Base-by-base conservation (phyloP, 35 echinoderm and acorn worm genomes). In the Apostichopus californicus region DNA sequence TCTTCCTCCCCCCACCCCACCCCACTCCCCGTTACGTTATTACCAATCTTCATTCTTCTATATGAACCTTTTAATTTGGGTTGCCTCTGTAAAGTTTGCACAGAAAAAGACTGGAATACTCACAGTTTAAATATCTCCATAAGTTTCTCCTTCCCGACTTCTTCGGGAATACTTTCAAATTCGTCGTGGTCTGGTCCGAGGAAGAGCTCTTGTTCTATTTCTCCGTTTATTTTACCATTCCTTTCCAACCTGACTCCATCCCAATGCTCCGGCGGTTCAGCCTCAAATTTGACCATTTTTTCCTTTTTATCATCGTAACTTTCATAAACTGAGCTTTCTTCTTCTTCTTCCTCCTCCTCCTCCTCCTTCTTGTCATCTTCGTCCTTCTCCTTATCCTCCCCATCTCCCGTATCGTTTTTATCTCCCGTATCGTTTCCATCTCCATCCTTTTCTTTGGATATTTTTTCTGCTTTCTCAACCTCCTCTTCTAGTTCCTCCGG, bases 141-240 rank as follows among this genome's bases (percentile, higher is more conserved):
- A 21, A 99, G 87, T 90, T 91, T 93, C 66, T 93, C 58, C n/a
- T 90, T 93, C 8, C 95, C 97, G 17, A 94, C 95, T 64, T 95
- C 92, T 70, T 96, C 95, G 18, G 87, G 91, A n/a, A 96, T 90
- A 77, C 78, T 93, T 14, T 94, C 95, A 87, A 99, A 96, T 46
- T 96, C 95, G 54, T 96, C 95, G 56, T 99, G 97, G 46, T 96
- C 97, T 46, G 95, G 95, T 6, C 97, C 97, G 9, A 96, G 90
- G 86, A 99, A 99, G 81, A 99, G 79, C 78, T 99, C 97, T 83
- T 96, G 93, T 64, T 93, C 58, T 18, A 95, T 93, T 2, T 99
- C 97, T 26, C 91, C 95, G 73, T 99, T 99, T 9, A 99, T 78
- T 21, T 93, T 91, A 17, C 97, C 97, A 54, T 96, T 94, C 18